Base-by-base conservation (phyloP, 2,888 invertebrate genomes). In the Trachelus stipa region DNA sequence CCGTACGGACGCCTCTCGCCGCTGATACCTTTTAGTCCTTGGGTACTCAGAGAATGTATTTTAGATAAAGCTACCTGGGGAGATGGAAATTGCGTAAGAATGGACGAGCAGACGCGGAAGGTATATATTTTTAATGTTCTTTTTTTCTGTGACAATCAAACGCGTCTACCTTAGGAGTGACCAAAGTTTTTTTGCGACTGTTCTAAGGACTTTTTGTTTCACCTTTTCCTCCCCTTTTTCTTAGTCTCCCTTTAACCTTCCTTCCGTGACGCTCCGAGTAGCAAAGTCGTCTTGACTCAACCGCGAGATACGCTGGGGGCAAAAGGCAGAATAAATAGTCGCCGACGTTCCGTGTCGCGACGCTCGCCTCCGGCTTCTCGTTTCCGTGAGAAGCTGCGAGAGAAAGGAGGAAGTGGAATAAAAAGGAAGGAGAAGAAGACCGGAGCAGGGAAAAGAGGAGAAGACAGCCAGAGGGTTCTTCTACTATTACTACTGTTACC, bases 251-350 rank as follows among this genome's bases (percentile, higher is more conserved):
- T n/a, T 33, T 30, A 11, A 12, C 69, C 33, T 33, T 33, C 33
- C 69, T 6, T 30, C 30, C 69, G 69, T 30, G 31, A 69, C 69
- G 30, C 69, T 30, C 33, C 69, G 69, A 69, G 69, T 15, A 30
- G 69, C 40, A 40, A 40, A 40, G 40, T 40, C 40, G 40, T 40
- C 40, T 69, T 15, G 69, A 69, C 31, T 33, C 69, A 30, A 69
- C 69, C 69, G 69, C 73, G 73, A 34, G 76, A 37, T 76, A 74
- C 69, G 79, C 37, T 37, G n/a, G 40, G 73, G 33, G 73, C 73
- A 35, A 56, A 73, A 79, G 73, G 69, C 74, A 77, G 75, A 77
- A 77, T 79, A 79, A 79, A 77, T 79, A 79, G 77, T 73, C 68
- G 73, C 73, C 73, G 68, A 37, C 68, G 56, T 34, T 35, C 34